These are phyloP conservation scores for Cheirogaleus major DNA, from an alignment of 2,797 vertebrate genomes.

Conservation along the genomic window DNA sequence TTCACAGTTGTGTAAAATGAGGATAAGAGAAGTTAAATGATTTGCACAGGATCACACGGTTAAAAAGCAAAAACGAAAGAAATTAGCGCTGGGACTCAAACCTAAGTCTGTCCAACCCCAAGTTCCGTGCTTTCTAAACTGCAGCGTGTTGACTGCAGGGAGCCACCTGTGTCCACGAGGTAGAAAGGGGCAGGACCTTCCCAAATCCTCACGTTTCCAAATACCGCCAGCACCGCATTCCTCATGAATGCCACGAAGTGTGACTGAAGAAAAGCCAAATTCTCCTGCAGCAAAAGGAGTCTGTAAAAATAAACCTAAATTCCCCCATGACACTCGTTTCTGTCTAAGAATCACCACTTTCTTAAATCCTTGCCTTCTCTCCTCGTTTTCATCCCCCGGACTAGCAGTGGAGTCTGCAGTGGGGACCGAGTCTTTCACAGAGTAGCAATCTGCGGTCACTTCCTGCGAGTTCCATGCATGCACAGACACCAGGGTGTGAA, in stretches of 20 bases:
- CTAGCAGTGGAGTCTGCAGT: rapidly evolving
- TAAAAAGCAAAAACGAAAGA: not conserved
- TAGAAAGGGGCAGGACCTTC: not conserved
- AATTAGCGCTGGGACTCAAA: not conserved
- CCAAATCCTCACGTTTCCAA: not conserved
- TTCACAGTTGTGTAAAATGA: not conserved
- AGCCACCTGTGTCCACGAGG: not conserved
- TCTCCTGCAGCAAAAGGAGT: not conserved
- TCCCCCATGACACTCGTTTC: not conserved
- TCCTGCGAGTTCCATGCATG: not conserved
- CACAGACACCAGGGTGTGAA: not conserved
- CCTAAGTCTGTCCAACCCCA: not conserved
- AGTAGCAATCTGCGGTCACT: not conserved
- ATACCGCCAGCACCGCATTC: not conserved
- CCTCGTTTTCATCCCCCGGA: not conserved
- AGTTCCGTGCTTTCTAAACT: not conserved
- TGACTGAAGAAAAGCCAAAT: not conserved
- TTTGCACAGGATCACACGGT: not conserved
- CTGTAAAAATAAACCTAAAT: not conserved
- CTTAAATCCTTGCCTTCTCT: not conserved
- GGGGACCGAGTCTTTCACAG: not conserved
- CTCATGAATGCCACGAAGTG: rapidly evolving
- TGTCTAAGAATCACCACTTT: not conserved
- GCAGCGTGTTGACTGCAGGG: rapidly evolving
- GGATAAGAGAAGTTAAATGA: not conserved